Evolutionary conservation across 2,888 invertebrate species (phyloP).

Genomic region (Dermolepida albohirtum): DNA sequence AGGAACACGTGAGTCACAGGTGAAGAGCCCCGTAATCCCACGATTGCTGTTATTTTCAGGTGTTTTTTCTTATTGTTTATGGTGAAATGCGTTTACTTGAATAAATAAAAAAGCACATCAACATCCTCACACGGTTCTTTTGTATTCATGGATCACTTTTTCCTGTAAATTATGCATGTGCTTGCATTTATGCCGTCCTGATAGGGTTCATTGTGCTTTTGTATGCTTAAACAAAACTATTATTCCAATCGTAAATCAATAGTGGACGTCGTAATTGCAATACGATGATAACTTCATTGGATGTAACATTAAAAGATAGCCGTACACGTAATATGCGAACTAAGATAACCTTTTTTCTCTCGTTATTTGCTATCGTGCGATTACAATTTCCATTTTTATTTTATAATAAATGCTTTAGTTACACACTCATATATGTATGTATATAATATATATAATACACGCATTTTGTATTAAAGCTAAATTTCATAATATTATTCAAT

Average conservation of each 20-base stretch:
- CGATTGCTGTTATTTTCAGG: slow-evolving; percentile 37
- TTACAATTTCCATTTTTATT: background rate
- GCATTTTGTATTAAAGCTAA: no score
- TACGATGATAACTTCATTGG: slow-evolving; percentile 14
- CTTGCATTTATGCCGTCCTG: slow-evolving; percentile 10
- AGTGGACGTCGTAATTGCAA: slow-evolving; percentile 4
- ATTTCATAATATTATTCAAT: no score
- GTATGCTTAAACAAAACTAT: slow-evolving; percentile 15
- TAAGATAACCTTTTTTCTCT: slow-evolving; percentile 6
- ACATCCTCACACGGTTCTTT: slow-evolving; percentile 34
- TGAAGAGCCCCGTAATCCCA: slow-evolving; percentile 43
- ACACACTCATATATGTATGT: no score
- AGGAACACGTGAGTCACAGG: slow-evolving; percentile 48
- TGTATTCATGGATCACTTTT: slow-evolving; percentile 35
- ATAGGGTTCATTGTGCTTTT: slow-evolving; percentile 29
- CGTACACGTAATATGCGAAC: slow-evolving; percentile 6
- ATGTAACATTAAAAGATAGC: background rate
- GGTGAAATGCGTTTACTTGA: slow-evolving; percentile 28
- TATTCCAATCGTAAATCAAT: slow-evolving; percentile 29
- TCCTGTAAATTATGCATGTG: slow-evolving; percentile 30
- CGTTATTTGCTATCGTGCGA: background rate
- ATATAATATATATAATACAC: no score
- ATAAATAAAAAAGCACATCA: slow-evolving; percentile 19
- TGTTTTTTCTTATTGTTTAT: slow-evolving; percentile 37
- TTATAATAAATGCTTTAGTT: no score